These are phyloP conservation scores for Theristus sp. DNA, from an alignment of 2,888 invertebrate genomes.

Conservation along the genomic window DNA sequence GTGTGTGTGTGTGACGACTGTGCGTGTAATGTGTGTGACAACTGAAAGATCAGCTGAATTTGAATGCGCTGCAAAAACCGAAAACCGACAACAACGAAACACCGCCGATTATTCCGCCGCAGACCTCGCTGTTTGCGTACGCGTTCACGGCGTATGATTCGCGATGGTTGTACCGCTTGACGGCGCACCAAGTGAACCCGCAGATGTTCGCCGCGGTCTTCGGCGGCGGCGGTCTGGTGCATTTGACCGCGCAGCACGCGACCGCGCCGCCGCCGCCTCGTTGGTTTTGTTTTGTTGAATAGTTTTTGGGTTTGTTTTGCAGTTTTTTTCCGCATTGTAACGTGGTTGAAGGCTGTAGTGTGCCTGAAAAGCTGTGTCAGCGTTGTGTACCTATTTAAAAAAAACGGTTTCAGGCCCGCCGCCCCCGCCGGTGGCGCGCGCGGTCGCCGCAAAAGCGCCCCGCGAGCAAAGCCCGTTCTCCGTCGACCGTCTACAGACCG, in stretches of 20 bases:
- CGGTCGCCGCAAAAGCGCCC: no score
- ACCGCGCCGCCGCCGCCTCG: background rate
- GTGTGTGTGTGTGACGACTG: no score
- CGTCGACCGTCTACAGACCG: background rate
- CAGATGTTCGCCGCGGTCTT: conserved; percentile 62
- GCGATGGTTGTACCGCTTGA: conserved; percentile 52
- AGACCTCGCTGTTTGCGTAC: conserved; percentile 76
- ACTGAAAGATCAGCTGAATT: no score
- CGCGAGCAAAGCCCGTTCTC: background rate
- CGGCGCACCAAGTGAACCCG: conserved; percentile 58
- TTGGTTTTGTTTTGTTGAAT: background rate
- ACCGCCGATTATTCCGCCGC: no score
- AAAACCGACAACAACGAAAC: no score
- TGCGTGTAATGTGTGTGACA: no score
- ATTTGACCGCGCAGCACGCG: background rate
- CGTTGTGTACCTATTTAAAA: background rate
- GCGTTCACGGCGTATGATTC: conserved; percentile 81
- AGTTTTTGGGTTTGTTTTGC: background rate
- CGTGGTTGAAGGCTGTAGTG: background rate
- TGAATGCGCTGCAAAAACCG: no score
- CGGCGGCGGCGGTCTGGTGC: conserved; percentile 64
- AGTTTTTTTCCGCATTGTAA: background rate
- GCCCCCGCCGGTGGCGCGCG: background rate
- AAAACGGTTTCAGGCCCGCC: background rate
- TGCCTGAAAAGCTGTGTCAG: background rate